Conservation (phyloP, 2,888 invertebrate genomes). For the Patella pellucida region DNA sequence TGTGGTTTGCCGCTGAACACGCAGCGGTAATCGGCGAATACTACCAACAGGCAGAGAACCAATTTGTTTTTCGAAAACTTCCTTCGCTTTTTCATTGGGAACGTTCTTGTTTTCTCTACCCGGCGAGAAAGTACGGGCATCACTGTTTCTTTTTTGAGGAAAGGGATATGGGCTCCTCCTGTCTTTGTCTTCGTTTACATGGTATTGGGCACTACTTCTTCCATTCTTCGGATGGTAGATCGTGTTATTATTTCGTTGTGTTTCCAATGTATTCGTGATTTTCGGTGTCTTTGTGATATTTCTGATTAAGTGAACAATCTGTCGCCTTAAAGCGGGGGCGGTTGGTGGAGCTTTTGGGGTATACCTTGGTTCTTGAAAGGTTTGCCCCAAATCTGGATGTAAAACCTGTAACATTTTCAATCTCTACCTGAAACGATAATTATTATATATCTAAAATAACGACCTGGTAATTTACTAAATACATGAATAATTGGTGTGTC, state of each 20-base stretch:
- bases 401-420: too few relatives aligned
- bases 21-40: background rate
- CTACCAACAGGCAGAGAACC: background rate
- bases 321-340: background rate
- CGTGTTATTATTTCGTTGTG: background rate
- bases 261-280: background rate
- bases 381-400: background rate
- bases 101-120: background rate
- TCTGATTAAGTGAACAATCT: background rate
- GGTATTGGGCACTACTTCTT: background rate
- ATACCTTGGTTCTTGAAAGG: background rate
- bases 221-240: background rate
- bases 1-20: background rate
- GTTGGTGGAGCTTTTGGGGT: background rate
- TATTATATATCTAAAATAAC: too few relatives aligned
- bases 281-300: too few relatives aligned
- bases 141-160: background rate
- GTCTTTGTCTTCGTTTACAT: background rate
- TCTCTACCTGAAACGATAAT: too few relatives aligned
- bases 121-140: background rate
- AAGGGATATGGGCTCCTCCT: background rate
- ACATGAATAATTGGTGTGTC: too few relatives aligned
- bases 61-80: background rate
- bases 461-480: too few relatives aligned
- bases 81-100: background rate